phyloP scores from a whole-genome alignment of 2,113 vertebrate genomes.

The Toxotes chatareus region DNA sequence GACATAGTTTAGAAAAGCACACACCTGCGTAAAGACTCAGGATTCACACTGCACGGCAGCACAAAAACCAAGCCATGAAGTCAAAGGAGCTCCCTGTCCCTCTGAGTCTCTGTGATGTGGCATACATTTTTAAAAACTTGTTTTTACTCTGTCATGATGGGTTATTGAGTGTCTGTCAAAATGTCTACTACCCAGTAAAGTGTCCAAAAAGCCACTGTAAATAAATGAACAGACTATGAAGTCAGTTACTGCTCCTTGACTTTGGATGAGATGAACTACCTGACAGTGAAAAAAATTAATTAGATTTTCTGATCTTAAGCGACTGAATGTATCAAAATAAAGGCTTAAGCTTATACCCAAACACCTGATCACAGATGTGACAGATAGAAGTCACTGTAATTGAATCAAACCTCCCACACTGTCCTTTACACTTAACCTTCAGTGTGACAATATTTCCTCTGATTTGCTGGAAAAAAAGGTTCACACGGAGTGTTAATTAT shows the following conservation, averaged over 20 bases:
- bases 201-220: no score
- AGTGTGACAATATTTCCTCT: background rate
- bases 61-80: background rate
- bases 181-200: background rate
- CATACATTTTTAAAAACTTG: background rate
- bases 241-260: background rate
- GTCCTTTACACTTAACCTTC: background rate
- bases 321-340: background rate
- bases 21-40: background rate
- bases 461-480: background rate
- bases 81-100: background rate
- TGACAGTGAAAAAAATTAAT: background rate
- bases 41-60: background rate
- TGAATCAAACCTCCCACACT: background rate
- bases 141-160: background rate
- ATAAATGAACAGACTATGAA: no score
- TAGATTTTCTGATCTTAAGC: background rate
- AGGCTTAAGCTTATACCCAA: background rate
- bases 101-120: no score
- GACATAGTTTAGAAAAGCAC: background rate
- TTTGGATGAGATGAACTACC: background rate
- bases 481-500: background rate
- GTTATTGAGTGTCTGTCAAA: no score
- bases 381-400: background rate
- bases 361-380: background rate